A percentile compares a stretch with the other conserved stretches of the same genome.
These are phyloP conservation scores for Plotosus lineatus DNA, from an alignment of 2,113 vertebrate species.

Conservation along the genomic window DNA sequence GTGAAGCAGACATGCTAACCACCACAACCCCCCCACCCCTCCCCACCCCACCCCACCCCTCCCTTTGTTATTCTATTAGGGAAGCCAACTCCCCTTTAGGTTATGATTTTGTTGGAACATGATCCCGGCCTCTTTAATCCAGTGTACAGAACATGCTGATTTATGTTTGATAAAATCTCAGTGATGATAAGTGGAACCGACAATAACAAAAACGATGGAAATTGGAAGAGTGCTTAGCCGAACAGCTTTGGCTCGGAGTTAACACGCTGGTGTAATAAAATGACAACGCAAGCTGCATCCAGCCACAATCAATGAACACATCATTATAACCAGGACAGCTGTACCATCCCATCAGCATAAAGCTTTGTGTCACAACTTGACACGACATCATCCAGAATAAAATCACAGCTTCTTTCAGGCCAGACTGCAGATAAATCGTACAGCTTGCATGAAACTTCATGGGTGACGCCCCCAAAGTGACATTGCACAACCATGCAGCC, in stretches of 20 bases:
- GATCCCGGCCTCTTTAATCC: background rate
- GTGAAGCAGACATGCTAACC: no score
- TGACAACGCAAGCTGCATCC: background rate
- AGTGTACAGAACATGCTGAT: conserved; percentile 2
- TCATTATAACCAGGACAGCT: conserved; percentile 21
- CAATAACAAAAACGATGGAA: background rate
- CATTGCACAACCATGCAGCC: conserved; percentile 52
- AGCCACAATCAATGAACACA: conserved; percentile 15
- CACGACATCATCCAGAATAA: conserved; percentile 1
- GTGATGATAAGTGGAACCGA: background rate
- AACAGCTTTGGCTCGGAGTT: conserved; percentile 18
- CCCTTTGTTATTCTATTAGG: background rate
- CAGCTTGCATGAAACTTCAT: conserved; percentile 16
- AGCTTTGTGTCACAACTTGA: conserved; percentile 1
- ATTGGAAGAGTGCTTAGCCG: background rate
- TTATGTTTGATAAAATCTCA: conserved; percentile 3
- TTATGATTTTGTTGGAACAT: background rate
- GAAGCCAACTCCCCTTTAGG: background rate
- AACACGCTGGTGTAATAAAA: conserved; percentile 22
- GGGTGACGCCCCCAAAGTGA: conserved; percentile 44
- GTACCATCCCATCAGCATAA: conserved; percentile 19
- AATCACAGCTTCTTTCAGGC: background rate
- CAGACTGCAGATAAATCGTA: conserved; percentile 2
- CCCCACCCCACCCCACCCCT: no score
- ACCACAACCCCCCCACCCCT: no score